Base-by-base conservation (phyloP, 2,888 invertebrate genomes). In the Abrostola triplasia region DNA sequence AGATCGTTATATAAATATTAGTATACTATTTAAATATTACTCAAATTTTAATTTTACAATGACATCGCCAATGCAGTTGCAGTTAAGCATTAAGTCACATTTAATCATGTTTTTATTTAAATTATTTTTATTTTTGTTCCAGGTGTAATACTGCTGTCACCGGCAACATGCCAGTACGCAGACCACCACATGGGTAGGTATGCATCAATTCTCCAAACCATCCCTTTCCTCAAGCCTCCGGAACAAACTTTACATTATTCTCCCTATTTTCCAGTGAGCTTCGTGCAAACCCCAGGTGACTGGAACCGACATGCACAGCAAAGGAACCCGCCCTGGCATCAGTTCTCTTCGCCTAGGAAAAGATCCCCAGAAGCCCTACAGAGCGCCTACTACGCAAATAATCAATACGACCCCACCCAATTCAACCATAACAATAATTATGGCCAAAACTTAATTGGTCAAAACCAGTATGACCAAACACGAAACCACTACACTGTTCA, bases 171-270 rank as follows among this genome's bases (percentile, higher is more conserved):
- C 82, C 93, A 94, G 80, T 88, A 88, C 64, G 79, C 85, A 75
- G 88, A 77, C 72, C 92, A 87, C 82, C 94, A 93, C 79, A 92
- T 90, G 92, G 94, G 94, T 94, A 94, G 94, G 94, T 94, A 94
- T 84, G 94, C 94, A 94, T 94, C 94, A 92, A 85, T 83, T 75
- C 79, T 77, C 67, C 70, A 71, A 64, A 62, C 44, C 56, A 49
- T 13, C 42, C 60, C 44, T 6, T 50, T 9, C 13, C 48, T 36
- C 56, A n/a, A 36, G 48, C 36, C 11, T 49, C 6, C 36, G 11
- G 48, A 60, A 73, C 70, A 64, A 61, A 63, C 64, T 47, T 37
- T 65, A 70, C 58, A 54, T 44, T 41, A 48, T 49, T 9, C 47
- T 59, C 73, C 51, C 56, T 48, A 53, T 55, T 50, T 91, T 90